phyloP scores from a whole-genome alignment of 1,140 invertebrate genomes.

The Scaptomyza hsui region DNA sequence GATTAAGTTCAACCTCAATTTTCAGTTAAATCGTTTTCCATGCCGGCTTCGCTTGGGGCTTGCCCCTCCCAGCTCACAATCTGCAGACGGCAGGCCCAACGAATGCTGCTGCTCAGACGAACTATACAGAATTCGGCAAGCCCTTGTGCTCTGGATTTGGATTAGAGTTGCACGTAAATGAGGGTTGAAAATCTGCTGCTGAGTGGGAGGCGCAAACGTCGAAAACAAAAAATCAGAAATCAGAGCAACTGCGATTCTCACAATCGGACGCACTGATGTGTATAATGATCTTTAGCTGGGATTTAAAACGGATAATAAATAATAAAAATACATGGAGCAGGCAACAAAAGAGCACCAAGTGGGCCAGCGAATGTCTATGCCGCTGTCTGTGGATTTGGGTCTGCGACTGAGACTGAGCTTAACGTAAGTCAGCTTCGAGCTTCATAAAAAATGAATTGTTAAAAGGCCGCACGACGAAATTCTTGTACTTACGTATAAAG shows the following conservation, averaged over 20 bases:
- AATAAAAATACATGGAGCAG: constrained; percentile 73
- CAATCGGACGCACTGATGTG: constrained; percentile 82
- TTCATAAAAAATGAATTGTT: constrained; percentile 81
- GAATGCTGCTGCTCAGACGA: not conserved
- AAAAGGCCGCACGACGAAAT: constrained; percentile 67
- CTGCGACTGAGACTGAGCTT: constrained; percentile 50
- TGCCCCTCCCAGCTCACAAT: constrained; percentile 1
- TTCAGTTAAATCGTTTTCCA: constrained; percentile 83
- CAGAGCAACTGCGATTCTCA: constrained; percentile 80
- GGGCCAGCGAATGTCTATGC: constrained; percentile 28
- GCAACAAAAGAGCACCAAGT: constrained; percentile 21
- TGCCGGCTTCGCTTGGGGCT: constrained; percentile 48
- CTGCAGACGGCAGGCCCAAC: not conserved
- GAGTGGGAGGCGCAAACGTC: constrained; percentile 59
- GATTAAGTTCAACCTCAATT: constrained; percentile 84
- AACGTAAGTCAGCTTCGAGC: constrained; percentile 55
- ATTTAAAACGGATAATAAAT: constrained; percentile 83
- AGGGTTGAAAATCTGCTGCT: constrained; percentile 1
- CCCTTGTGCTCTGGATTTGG: constrained; percentile 41
- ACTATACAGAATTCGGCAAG: constrained; percentile 27
- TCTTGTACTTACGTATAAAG: constrained; percentile 40
- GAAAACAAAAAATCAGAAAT: constrained; percentile 81
- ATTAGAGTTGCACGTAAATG: constrained; percentile 4
- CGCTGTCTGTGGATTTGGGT: constrained; percentile 36
- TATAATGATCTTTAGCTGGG: constrained; percentile 83